Base-by-base conservation (phyloP, 1,140 invertebrate genomes). In the Dryas iulia region DNA sequence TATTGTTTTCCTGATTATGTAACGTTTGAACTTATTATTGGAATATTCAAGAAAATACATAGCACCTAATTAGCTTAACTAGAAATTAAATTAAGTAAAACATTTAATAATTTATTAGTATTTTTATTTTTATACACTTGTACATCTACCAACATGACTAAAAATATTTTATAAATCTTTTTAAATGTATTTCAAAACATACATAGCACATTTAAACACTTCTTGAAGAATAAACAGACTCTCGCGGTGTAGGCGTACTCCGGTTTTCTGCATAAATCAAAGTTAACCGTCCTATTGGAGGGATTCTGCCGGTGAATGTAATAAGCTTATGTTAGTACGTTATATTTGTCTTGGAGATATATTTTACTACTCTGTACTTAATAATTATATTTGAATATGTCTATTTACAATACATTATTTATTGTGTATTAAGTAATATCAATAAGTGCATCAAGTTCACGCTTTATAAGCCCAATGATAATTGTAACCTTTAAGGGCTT, bases 181-280 rank as follows among this genome's bases (percentile, higher is more conserved):
- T 47, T 3, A 11, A 47, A 47, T 18, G 1, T 14, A n/a, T 18
- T 47, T 21, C 7, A 47, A n/a, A 18, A 56, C 25, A 23, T 56
- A 56, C 53, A n/a, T 5, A 24, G 24, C n/a, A 54, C 53, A 61
- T 53, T 62, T 52, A 61, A 57, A 47, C 11, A 52, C 58, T 54
- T 62, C 33, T 56, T 7, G 21, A 39, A 61, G 59, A 62, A 69
- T 26, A 69, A 63, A 69, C 60, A 63, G 26, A 69, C 54, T 14
- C 60, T 57, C 47, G 14, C 30, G 5, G 52, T 21, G 66, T 69
- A 61, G 67, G 67, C 56, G 67, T 64, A 11, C 53, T 65, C 69
- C 54, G 65, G 62, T 64, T 69, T 74, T 66, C 59, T 71, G 66
- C 73, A 71, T 74, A 74, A 74, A 71, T 74, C 69, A 59, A 52